Evolutionary conservation across 2,113 vertebrate genomes (phyloP).

Genomic region (Lophotis ruficrista): DNA sequence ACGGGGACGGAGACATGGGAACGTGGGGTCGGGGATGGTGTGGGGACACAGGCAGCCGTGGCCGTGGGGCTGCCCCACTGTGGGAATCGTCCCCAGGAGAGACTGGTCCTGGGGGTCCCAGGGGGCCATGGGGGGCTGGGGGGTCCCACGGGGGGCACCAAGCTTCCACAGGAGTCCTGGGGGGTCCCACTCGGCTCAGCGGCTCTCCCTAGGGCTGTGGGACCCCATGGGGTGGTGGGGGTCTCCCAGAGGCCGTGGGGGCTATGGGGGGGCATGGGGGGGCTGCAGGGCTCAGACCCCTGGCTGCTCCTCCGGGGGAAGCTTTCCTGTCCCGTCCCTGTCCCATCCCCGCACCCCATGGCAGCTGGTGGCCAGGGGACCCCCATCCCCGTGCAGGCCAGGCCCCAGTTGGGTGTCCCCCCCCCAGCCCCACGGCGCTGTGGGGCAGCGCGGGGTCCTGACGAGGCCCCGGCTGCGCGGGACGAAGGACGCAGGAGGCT

Average conservation of each 20-base stretch:
- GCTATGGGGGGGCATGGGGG: not conserved
- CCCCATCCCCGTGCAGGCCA: too few relatives aligned
- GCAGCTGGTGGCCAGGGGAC: not conserved
- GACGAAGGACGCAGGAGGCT: not conserved
- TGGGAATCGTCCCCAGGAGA: too few relatives aligned
- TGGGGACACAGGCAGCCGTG: too few relatives aligned
- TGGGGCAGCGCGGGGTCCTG: not conserved
- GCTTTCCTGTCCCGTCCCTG: not conserved
- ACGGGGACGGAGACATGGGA: too few relatives aligned
- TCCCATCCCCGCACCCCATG: not conserved
- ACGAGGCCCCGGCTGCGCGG: fast-evolving
- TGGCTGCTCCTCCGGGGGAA: not conserved
- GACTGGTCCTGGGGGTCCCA: too few relatives aligned
- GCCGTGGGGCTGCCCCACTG: too few relatives aligned
- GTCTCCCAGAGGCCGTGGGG: not conserved
- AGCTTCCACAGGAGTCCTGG: too few relatives aligned
- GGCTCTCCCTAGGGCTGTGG: too few relatives aligned
- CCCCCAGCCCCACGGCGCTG: not conserved
- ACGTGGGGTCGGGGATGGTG: too few relatives aligned
- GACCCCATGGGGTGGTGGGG: not conserved
- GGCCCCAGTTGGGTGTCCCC: not conserved
- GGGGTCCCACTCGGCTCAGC: not conserved
- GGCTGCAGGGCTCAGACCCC: not conserved
- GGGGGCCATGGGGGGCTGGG: not conserved
- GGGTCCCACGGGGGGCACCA: too few relatives aligned